Percentiles rank a stretch among this genome's conserved stretches.
These are phyloP conservation scores for Odocoileus hemionus DNA, from an alignment of 2,113 vertebrate genomes.

Conservation along the genomic window DNA sequence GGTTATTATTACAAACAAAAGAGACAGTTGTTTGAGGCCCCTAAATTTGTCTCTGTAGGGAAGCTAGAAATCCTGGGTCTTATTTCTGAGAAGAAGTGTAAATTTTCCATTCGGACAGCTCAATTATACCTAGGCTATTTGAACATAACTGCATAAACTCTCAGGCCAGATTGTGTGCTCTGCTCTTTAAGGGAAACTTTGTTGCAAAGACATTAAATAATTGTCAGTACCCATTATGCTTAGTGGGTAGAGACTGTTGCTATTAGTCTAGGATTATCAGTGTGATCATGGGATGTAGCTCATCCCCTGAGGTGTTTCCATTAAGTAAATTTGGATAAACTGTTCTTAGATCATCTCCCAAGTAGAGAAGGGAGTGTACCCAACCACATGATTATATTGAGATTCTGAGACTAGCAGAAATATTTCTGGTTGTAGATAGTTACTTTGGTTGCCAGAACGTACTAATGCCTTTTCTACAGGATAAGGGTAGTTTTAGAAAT, in stretches of 20 bases:
- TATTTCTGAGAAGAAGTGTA: constrained; percentile 38
- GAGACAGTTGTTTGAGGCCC: not conserved
- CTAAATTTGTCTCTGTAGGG: constrained; percentile 4
- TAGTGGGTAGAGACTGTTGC: constrained; percentile 7
- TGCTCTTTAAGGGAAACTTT: constrained; percentile 19
- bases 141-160: not conserved
- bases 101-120: constrained; percentile 42
- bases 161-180: not conserved
- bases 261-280: constrained; percentile 50
- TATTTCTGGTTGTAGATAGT: constrained; percentile 19
- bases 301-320: not conserved
- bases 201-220: constrained; percentile 10
- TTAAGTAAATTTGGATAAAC: constrained; percentile 47
- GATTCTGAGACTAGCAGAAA: constrained; percentile 5
- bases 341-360: constrained; percentile 25
- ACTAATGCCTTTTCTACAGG: not conserved
- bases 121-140: not conserved
- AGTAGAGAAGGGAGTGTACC: not conserved
- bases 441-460: not conserved
- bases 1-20: constrained; percentile 42
- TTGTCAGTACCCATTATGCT: not conserved
- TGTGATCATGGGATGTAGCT: constrained; percentile 6
- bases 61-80: constrained; percentile 26
- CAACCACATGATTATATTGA: not conserved
- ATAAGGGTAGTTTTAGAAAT: constrained; percentile 21